Evolutionary conservation across 2,797 vertebrate genomes (phyloP).

Genomic region (Tokudaia muenninki): DNA sequence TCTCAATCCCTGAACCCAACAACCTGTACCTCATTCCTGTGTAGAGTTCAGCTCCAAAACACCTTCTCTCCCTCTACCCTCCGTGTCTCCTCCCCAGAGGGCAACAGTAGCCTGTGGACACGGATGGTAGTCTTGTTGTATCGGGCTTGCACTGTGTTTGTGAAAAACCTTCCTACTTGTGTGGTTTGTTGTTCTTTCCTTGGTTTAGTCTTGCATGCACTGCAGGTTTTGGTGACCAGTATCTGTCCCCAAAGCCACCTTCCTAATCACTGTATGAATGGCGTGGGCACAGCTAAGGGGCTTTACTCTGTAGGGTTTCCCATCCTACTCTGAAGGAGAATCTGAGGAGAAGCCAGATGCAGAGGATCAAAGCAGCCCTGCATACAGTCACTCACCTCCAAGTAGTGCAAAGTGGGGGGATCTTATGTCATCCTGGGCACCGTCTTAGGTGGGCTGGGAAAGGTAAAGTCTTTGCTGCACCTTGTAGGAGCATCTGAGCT

Average conservation of each 20-base stretch:
- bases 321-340: slow-evolving; percentile 39
- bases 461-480: slow-evolving; percentile 18
- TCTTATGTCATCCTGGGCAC: slow-evolving; percentile 54
- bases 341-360: slow-evolving; percentile 51
- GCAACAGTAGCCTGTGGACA: slow-evolving; percentile 72
- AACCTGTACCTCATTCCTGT: neutral
- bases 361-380: slow-evolving; percentile 60
- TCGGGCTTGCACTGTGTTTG: slow-evolving; percentile 84
- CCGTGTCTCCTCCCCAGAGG: slow-evolving; percentile 1
- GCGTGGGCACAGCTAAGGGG: slow-evolving; percentile 54
- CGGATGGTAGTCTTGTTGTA: slow-evolving; percentile 80
- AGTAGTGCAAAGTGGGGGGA: neutral
- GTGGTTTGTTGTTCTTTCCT: slow-evolving; percentile 49
- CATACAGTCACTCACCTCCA: slow-evolving; percentile 26
- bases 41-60: neutral
- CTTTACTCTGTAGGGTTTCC: slow-evolving; percentile 58
- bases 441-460: slow-evolving; percentile 33
- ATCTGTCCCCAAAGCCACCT: slow-evolving; percentile 71
- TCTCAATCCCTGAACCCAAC: neutral
- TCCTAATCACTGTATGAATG: slow-evolving; percentile 59
- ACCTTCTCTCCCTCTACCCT: neutral
- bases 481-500: neutral
- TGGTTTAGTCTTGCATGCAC: slow-evolving; percentile 78
- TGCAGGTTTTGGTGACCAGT: slow-evolving; percentile 63
- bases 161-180: slow-evolving; percentile 72